These are phyloP conservation scores for Neotoma lepida DNA, from an alignment of 2,113 vertebrate species.

Conservation along the genomic window DNA sequence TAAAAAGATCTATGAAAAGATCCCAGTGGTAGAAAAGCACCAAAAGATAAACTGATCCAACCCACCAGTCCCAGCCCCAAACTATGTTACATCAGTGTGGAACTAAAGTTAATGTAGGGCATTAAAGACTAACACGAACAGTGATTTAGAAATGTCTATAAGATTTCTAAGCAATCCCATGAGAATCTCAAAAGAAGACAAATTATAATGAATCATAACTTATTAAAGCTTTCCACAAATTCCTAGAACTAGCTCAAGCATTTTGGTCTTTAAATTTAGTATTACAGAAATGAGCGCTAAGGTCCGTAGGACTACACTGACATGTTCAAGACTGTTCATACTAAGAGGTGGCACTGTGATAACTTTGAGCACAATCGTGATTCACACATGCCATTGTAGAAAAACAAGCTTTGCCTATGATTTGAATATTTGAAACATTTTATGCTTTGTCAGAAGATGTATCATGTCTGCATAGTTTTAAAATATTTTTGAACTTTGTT, in stretches of 20 bases:
- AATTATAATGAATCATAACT: background rate
- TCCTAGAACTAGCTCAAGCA: background rate
- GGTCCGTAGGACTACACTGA: background rate
- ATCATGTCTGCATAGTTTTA: background rate
- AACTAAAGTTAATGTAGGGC: background rate
- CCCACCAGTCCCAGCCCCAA: background rate
- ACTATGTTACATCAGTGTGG: background rate
- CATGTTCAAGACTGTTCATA: background rate
- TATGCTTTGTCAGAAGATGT: background rate
- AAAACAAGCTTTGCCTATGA: background rate
- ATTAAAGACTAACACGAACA: background rate
- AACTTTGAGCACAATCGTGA: background rate
- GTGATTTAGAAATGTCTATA: background rate
- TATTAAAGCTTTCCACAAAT: background rate
- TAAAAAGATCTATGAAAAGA: too few relatives aligned
- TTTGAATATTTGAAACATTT: conserved; percentile 5
- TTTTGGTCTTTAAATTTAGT: background rate
- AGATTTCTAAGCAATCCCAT: background rate
- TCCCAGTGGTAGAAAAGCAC: background rate
- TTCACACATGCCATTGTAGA: background rate
- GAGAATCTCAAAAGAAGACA: conserved; percentile 1
- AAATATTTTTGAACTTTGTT: background rate
- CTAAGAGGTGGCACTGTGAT: background rate
- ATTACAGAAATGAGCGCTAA: background rate
- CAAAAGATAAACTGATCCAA: background rate